These are phyloP conservation scores for Sesamia inferens DNA, from an alignment of 2,888 invertebrate species.

Conservation along the genomic window DNA sequence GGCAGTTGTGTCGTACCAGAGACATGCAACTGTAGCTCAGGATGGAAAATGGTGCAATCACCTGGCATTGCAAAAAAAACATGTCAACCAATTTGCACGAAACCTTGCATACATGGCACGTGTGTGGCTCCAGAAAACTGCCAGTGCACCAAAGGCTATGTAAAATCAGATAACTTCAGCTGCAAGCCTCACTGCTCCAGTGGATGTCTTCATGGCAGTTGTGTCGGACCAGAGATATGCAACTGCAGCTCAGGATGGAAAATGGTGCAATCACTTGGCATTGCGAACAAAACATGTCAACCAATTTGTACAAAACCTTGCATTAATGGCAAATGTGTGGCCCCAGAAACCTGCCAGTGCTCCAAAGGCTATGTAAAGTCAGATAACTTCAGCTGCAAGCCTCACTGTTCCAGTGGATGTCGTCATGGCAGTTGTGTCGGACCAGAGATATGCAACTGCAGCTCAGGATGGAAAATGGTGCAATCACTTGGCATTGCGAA, in stretches of 20 bases:
- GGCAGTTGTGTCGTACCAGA: conserved; percentile 44
- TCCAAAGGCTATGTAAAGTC: too few relatives aligned
- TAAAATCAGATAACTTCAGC: conserved; percentile 1
- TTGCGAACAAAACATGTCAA: conserved; percentile 2
- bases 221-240: conserved; percentile 42
- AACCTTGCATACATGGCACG: conserved; percentile 26
- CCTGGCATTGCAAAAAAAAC: neutral
- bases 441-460: conserved; percentile 46
- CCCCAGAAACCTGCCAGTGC: conserved; percentile 35
- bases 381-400: conserved; percentile 16
- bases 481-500: neutral
- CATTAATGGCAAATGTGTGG: conserved; percentile 21
- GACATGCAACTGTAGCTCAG: conserved; percentile 31
- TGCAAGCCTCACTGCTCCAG: conserved; percentile 37
- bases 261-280: neutral
- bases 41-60: conserved; percentile 17
- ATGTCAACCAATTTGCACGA: conserved; percentile 38
- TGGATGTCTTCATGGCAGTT: conserved; percentile 40
- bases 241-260: conserved; percentile 36
- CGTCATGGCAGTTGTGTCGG: conserved; percentile 25
- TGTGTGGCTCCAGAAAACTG: conserved; percentile 10
- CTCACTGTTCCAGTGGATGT: conserved; percentile 40
- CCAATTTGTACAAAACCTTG: conserved; percentile 42
- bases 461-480: conserved; percentile 8
- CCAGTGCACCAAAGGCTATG: neutral